These are phyloP conservation scores for Phoeniculus purpureus DNA, from an alignment of 2,797 vertebrate species.

Conservation along the genomic window DNA sequence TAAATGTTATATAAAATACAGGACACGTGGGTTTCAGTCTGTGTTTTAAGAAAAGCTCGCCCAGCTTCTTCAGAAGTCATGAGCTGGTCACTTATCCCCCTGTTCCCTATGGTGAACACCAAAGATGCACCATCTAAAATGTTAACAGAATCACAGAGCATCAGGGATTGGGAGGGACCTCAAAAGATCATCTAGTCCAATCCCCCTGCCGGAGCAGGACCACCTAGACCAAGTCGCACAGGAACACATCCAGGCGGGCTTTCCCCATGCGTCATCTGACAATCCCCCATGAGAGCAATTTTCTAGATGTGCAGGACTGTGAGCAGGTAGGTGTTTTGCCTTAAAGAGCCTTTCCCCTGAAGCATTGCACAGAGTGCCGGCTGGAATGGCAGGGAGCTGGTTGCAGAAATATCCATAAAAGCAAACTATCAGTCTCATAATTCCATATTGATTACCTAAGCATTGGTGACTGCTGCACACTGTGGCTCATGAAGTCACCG, in stretches of 20 bases:
- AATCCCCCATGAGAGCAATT: neutral
- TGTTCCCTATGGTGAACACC: neutral
- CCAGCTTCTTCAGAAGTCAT: neutral
- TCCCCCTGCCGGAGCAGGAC: neutral
- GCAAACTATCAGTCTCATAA: constrained; percentile 35
- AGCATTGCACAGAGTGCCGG: neutral
- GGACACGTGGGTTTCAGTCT: neutral
- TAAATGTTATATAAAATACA: neutral
- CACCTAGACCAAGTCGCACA: too few relatives aligned
- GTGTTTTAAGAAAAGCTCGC: neutral
- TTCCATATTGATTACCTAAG: constrained; percentile 31
- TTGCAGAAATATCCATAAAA: constrained; percentile 5
- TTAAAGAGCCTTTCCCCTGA: neutral
- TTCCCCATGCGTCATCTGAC: neutral
- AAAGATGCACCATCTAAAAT: neutral
- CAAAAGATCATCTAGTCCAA: too few relatives aligned
- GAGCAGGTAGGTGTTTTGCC: neutral
- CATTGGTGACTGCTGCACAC: neutral
- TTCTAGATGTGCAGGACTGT: neutral
- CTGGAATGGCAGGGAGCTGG: neutral
- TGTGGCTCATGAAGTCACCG: neutral
- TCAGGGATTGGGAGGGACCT: too few relatives aligned
- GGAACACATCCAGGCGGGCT: too few relatives aligned
- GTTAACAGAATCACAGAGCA: neutral
- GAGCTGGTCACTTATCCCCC: neutral